Percentiles rank a stretch among this genome's conserved stretches.
These are phyloP conservation scores for Melangyna quadrimaculata DNA, from an alignment of 2,888 invertebrate genomes.

Conservation along the genomic window DNA sequence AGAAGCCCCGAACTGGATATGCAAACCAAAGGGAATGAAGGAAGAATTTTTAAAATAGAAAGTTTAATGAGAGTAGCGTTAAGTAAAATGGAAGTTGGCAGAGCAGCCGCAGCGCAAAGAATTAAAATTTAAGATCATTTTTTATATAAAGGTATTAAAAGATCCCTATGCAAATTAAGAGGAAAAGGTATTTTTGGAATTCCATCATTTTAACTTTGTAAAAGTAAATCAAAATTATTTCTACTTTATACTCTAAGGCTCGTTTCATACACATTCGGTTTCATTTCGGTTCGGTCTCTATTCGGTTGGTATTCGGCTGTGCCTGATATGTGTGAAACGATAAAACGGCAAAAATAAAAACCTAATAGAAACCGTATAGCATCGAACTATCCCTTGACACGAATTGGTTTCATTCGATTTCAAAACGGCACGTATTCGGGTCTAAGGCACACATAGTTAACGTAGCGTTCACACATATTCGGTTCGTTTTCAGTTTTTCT, in stretches of 20 bases:
- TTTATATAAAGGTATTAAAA: background rate
- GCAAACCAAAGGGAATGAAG: background rate
- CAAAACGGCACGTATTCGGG: too few species aligned
- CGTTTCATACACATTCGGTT: too few species aligned
- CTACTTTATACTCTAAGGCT: background rate
- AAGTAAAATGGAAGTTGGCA: background rate
- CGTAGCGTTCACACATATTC: too few species aligned
- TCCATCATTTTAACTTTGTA: background rate
- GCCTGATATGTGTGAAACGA: too few species aligned
- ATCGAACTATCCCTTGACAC: too few species aligned
- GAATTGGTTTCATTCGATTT: too few species aligned
- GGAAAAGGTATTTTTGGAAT: background rate
- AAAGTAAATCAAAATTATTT: background rate
- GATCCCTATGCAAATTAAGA: background rate
- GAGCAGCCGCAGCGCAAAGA: background rate
- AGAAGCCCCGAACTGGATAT: background rate
- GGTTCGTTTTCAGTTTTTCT: too few species aligned
- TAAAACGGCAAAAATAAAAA: too few species aligned
- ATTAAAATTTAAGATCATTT: constrained; percentile 3
- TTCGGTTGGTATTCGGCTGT: too few species aligned
- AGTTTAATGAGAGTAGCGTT: constrained; percentile 8
- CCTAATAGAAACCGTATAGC: too few species aligned
- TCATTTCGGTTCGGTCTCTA: too few species aligned
- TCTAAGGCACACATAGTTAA: too few species aligned
- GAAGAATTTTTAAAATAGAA: constrained; percentile 13